Conservation (phyloP, 1,140 invertebrate species). For the Thaumatotibia leucotreta region DNA sequence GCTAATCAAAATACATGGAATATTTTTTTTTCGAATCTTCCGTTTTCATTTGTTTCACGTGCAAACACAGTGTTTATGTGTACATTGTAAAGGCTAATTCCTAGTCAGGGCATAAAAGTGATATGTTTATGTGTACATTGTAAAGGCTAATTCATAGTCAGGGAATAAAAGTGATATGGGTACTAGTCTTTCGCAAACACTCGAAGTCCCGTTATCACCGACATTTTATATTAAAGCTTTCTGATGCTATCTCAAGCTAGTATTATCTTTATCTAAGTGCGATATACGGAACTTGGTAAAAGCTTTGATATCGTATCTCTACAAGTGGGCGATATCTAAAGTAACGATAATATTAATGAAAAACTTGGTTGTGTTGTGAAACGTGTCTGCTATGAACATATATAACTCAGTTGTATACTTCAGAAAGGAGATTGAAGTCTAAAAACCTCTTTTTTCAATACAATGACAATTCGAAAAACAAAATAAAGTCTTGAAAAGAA, state of each 20-base stretch:
- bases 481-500: no score
- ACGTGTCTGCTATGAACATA: neutral
- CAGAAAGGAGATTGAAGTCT: neutral
- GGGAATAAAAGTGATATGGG: neutral
- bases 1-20: no score
- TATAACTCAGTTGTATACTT: no score
- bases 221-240: conserved; percentile 52
- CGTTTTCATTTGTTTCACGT: no score
- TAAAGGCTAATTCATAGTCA: neutral
- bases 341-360: conserved; percentile 5
- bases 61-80: no score
- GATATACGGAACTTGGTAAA: conserved; percentile 58
- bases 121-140: neutral
- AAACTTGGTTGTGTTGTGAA: neutral
- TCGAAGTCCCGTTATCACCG: conserved; percentile 28
- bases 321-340: conserved; percentile 6
- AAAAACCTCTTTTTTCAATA: neutral
- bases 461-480: no score
- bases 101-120: neutral
- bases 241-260: conserved; percentile 60
- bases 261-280: conserved; percentile 53
- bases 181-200: conserved; percentile 22
- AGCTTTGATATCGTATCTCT: conserved; percentile 47
- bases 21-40: no score
- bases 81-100: neutral